These are phyloP conservation scores for Perizoma flavofasciatum DNA, from an alignment of 2,888 invertebrate species.

Conservation along the genomic window DNA sequence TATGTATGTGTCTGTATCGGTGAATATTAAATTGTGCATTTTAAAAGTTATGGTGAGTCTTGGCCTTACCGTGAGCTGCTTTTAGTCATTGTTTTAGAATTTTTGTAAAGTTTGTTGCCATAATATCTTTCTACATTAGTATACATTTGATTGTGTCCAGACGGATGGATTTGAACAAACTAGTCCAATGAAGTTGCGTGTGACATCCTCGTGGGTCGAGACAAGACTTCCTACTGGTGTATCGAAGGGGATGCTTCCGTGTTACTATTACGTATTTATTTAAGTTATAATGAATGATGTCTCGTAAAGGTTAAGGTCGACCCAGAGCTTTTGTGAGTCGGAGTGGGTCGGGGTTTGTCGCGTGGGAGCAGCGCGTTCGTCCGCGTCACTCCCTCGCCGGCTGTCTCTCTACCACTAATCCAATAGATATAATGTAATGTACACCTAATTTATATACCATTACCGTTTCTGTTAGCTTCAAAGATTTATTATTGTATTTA, in stretches of 20 bases:
- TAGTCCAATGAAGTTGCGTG: conserved; percentile 75
- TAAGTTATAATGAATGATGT: conserved; percentile 54
- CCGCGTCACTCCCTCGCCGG: conserved; percentile 35
- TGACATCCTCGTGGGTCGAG: conserved; percentile 59
- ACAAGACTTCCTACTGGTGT: conserved; percentile 52
- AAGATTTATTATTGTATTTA: conserved; percentile 76
- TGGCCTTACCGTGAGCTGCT: conserved; percentile 77
- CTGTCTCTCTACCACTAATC: conserved; percentile 44
- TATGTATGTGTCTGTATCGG: conserved; percentile 83
- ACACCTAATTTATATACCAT: conserved; percentile 58
- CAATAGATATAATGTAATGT: conserved; percentile 42
- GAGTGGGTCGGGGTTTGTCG: conserved; percentile 17
- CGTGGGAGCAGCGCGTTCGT: conserved; percentile 12
- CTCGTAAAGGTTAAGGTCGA: conserved; percentile 46
- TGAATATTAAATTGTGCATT: conserved; percentile 84
- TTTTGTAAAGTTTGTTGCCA: conserved; percentile 84
- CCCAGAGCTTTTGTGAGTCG: conserved; percentile 32
- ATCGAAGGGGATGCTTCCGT: conserved; percentile 57
- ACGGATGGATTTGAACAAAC: conserved; percentile 81
- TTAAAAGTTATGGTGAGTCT: conserved; percentile 76
- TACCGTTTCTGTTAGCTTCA: conserved; percentile 75
- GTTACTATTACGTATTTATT: conserved; percentile 68
- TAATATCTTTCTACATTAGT: conserved; percentile 83
- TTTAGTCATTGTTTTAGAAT: conserved; percentile 84
- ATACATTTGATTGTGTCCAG: conserved; percentile 78